A percentile compares a stretch with the other conserved stretches of the same genome.
These are phyloP conservation scores for Scomberomorus guttatus DNA, from an alignment of 2,797 vertebrate genomes.

Conservation along the genomic window DNA sequence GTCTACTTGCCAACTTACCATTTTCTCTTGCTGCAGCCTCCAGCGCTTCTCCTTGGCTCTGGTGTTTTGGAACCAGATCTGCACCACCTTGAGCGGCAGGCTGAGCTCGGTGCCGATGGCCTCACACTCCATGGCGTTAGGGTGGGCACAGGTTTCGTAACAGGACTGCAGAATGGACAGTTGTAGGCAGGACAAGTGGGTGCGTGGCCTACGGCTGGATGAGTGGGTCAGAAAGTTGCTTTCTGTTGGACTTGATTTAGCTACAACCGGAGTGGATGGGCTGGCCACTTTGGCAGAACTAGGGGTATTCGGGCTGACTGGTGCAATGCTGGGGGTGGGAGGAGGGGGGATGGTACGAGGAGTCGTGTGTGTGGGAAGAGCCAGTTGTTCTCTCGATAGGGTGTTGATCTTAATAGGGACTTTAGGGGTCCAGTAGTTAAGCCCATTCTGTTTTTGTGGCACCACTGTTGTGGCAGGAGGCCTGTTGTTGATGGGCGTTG, in stretches of 20 bases:
- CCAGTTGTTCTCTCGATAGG: constrained; percentile 89
- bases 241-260: constrained; percentile 80
- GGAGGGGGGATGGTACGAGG: constrained; percentile 81
- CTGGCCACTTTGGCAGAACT: constrained; percentile 72
- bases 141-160: constrained; percentile 94
- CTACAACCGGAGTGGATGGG: constrained; percentile 57
- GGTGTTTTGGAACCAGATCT: constrained; percentile 98
- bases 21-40: constrained; percentile 88
- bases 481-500: constrained; percentile 82
- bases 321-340: constrained; percentile 83
- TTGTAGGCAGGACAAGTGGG: constrained; percentile 93
- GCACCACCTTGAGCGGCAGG: constrained; percentile 93
- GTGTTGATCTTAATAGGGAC: constrained; percentile 88
- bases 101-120: constrained; percentile 91
- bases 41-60: constrained; percentile 95
- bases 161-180: constrained; percentile 94
- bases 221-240: constrained; percentile 86
- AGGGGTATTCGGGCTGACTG: constrained; percentile 81
- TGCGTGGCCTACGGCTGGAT: constrained; percentile 90
- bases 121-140: constrained; percentile 93
- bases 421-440: constrained; percentile 86
- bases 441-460: constrained; percentile 86
- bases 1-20: constrained; percentile 73
- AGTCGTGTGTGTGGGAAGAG: constrained; percentile 85
- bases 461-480: constrained; percentile 59